Evolutionary conservation across 1,140 invertebrate genomes (phyloP), one percentile per base, ranked within the genome.

Genomic region (fruit fly (Drosophila melanogaster)): DNA sequence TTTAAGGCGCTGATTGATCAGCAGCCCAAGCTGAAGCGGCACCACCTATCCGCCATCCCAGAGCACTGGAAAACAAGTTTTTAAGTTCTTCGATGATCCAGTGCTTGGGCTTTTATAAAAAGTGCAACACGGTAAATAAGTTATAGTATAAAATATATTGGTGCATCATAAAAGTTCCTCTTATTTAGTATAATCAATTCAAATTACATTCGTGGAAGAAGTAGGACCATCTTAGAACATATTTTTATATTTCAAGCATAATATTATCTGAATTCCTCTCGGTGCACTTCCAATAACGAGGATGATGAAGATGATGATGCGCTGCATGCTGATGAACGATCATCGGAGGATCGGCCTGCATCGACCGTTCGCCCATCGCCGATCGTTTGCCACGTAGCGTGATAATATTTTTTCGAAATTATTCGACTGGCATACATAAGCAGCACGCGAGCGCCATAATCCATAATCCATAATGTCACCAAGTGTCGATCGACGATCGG

Each of bases 1-100:
- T 81, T 86, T 77, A 90, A 87, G 86, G 86, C 86, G 86, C 90
- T 90, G 87, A 90, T 90, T 90, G 86, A 90, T 90, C 86, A 86
- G 87, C 71, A 67, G 49, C 30, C 59, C 62, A 56, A 43, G 47
- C 40, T 43, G 35, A 41, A 30, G 33, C 56, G 47, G 49, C 40
- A 19, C 12, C 41, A 17, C 7, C 49, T 51, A 3, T 12, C 30
- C 37, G 2, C 14, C 54, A 33, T 7, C 6, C 49, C 37, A 6
- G 7, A 37, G 41, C 54, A 43, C 54, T 15, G 54, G 17, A 60
- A 59, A 62, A 22, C 38, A 10, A 22, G 37, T 41, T 59, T 33
- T 30, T 4, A 14, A 41, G 4, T 2, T 8, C 10, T 17, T 15
- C 0, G 5, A 0, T 10, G 14, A 57, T 41, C 4, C 2, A 15